Evolutionary conservation across 2,113 vertebrate genomes (phyloP).

Genomic region (Corythornis vintsioides): DNA sequence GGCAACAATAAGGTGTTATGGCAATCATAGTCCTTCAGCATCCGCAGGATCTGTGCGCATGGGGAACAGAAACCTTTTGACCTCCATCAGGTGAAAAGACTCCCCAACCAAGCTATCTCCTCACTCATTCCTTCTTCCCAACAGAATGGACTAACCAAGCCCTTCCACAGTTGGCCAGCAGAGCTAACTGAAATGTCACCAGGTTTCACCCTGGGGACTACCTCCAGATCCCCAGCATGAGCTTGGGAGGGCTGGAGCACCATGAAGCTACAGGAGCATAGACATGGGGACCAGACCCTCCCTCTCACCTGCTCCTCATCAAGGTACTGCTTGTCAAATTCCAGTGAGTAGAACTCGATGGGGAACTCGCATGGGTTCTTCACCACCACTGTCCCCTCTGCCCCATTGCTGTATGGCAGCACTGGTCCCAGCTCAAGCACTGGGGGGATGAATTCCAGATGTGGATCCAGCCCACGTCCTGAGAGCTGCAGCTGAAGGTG

Average conservation of each 20-base stretch:
- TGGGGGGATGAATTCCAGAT: constrained; percentile 77
- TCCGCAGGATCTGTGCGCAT: constrained; percentile 74
- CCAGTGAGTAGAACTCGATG: constrained; percentile 86
- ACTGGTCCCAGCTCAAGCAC: constrained; percentile 80
- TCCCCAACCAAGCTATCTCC: background rate
- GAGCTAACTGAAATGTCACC: background rate
- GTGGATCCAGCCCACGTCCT: constrained; percentile 83
- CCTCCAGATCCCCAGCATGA: background rate
- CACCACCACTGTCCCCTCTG: constrained; percentile 76
- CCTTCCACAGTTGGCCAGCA: too few relatives aligned
- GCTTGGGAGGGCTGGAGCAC: background rate
- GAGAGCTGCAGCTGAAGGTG: constrained; percentile 69
- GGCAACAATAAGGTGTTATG: constrained; percentile 82
- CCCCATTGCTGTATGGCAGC: constrained; percentile 72
- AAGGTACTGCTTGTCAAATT: background rate
- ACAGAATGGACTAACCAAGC: too few relatives aligned
- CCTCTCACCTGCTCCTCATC: background rate
- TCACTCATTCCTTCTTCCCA: background rate
- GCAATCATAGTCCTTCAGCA: constrained; percentile 78
- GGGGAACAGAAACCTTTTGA: background rate
- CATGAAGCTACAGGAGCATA: background rate
- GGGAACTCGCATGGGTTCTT: constrained; percentile 88
- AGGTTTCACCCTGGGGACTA: background rate
- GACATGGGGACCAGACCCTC: background rate
- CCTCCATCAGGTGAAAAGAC: background rate